Evolutionary conservation across 2,888 invertebrate genomes (phyloP).

Genomic region (Morpho achilles): DNA sequence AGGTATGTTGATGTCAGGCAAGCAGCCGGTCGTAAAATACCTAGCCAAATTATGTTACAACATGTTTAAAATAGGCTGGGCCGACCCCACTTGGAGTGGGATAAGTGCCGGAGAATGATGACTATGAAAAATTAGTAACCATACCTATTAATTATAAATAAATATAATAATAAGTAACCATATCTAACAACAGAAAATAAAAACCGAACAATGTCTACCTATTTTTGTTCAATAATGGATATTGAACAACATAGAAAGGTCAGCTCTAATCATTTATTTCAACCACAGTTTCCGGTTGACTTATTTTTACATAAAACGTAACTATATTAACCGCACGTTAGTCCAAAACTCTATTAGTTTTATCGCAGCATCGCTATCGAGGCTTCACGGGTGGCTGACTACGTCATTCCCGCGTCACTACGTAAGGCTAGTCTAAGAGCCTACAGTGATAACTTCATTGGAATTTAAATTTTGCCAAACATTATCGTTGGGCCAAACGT

Average conservation of each 20-base stretch:
- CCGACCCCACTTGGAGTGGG: no score
- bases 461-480: no score
- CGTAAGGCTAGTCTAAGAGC: slow-evolving; percentile 12
- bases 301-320: slow-evolving; percentile 31
- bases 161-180: background rate
- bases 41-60: no score
- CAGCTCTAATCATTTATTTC: slow-evolving; percentile 9
- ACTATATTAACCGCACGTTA: slow-evolving; percentile 38
- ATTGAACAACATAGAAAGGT: background rate
- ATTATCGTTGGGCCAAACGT: no score
- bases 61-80: no score
- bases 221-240: background rate
- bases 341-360: slow-evolving; percentile 51
- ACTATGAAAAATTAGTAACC: no score
- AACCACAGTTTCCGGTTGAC: slow-evolving; percentile 19
- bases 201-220: no score
- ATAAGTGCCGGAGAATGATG: no score
- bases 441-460: background rate
- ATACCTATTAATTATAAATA: no score
- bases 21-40: no score
- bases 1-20: no score
- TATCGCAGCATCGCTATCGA: slow-evolving; percentile 47
- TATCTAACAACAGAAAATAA: no score
- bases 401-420: slow-evolving; percentile 34
- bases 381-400: slow-evolving; percentile 42